Evolutionary conservation across 2,888 invertebrate genomes (phyloP).

Genomic region (Matsumyia berberina): DNA sequence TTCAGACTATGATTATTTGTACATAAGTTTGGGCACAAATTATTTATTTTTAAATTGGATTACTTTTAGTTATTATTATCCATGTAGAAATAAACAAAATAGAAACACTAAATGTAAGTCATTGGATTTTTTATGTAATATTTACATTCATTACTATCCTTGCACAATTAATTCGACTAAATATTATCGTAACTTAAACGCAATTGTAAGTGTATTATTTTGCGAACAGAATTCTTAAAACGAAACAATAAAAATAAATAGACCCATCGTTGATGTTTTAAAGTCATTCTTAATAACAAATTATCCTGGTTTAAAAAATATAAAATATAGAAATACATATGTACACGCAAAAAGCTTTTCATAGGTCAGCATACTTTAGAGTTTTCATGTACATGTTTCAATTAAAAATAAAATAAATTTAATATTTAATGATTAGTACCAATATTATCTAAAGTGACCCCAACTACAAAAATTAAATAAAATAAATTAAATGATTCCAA

Average conservation of each 20-base stretch:
- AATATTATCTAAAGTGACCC: constrained; percentile 53
- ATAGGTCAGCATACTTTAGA: constrained; percentile 70
- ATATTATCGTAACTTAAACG: constrained; percentile 41
- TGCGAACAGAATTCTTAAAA: constrained; percentile 54
- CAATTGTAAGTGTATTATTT: constrained; percentile 58
- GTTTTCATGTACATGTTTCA: constrained; percentile 72
- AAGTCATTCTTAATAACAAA: constrained; percentile 69
- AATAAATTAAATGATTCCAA: constrained; percentile 29
- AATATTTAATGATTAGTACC: constrained; percentile 63
- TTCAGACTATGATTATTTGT: constrained; percentile 36
- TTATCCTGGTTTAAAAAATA: constrained; percentile 60
- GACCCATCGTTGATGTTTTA: constrained; percentile 72
- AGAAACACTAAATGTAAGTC: constrained; percentile 34
- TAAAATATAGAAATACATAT: constrained; percentile 29
- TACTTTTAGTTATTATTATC: constrained; percentile 23
- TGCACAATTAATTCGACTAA: constrained; percentile 51
- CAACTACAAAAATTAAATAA: constrained; percentile 39
- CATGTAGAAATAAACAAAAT: constrained; percentile 28
- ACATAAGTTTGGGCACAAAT: constrained; percentile 47
- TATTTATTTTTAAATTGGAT: constrained; percentile 27
- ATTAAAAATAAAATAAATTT: constrained; percentile 63
- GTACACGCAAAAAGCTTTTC: constrained; percentile 52
- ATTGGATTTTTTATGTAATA: constrained; percentile 65
- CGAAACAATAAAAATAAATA: constrained; percentile 64
- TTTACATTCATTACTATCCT: constrained; percentile 65